Evolutionary conservation across 2,797 vertebrate species (phyloP), one percentile per base, ranked within the genome.

Genomic region (Neosilurus mollespiculum): DNA sequence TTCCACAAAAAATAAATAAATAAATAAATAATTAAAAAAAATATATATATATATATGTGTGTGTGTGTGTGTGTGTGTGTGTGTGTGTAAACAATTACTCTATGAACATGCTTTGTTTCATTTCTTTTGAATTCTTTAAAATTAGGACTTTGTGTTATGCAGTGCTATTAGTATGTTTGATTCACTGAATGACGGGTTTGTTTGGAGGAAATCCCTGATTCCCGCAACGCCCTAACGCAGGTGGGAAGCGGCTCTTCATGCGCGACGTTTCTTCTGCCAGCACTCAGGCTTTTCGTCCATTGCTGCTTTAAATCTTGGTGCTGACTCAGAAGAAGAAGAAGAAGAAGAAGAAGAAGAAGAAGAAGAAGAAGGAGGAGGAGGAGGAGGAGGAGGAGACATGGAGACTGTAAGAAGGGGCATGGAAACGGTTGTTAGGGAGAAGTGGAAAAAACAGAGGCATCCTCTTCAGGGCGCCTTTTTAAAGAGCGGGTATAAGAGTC

Each of bases 271-370:
- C 66, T 87, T 86, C 86, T 78, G 34, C 75, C 58, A 49, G 11
- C 7, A 78, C 59, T 64, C 76, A 49, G 30, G 30, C 58, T 24
- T 20, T 37, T 22, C 51, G 16, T 66, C 88, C 73, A 71, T 87
- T 93, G 93, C 93, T 93, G 53, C 30, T 43, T 61, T 76, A 61
- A 34, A 61, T 43, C 56, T 61, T 43, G 20, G 58, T 34, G 75
- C 56, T 61, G 93, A 94, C 92, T 94, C 93, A 94, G 92, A 91
- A 88, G 89, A 87, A 75, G 90, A 91, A 91, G 92, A 92, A 89
- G 91, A 89, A 89, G 90, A 70, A 24, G 70, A 11, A 12, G 69
- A 12, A 30, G 67, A 71, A 62, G 49, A 9, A 84, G 26, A 70
- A 65, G 62, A 49, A 78, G 72, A 43, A 53, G 49, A 77, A 24